Evolutionary conservation across 2,797 vertebrate species (phyloP).

Genomic region (Sebastes kiyomatsui): DNA sequence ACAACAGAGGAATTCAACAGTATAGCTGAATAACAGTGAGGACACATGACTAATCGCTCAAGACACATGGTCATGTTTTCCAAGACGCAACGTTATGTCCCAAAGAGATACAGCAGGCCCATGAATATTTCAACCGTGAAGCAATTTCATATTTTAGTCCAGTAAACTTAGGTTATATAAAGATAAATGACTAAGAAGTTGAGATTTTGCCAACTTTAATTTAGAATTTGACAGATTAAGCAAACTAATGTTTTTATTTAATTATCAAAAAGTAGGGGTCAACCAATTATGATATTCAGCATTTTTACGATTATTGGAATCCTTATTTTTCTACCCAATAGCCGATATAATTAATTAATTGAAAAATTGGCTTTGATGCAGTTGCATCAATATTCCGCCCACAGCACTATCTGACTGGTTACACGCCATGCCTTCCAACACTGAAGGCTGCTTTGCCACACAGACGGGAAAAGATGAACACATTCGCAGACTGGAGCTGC

Average conservation of each 20-base stretch:
- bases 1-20: constrained; percentile 26
- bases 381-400: no score
- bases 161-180: not conserved
- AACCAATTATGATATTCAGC: not conserved
- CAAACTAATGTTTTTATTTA: not conserved
- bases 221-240: not conserved
- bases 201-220: not conserved
- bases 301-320: not conserved
- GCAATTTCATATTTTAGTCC: not conserved
- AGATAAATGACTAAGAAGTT: not conserved
- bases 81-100: not conserved
- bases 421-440: no score
- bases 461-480: no score
- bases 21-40: not conserved
- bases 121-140: not conserved
- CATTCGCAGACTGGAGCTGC: not conserved
- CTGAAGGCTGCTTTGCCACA: no score
- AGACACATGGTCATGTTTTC: not conserved
- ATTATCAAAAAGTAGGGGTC: not conserved
- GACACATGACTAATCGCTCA: not conserved
- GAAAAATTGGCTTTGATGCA: not conserved
- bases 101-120: not conserved
- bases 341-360: not conserved
- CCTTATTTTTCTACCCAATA: not conserved
- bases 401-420: no score